These are phyloP conservation scores for Australoheros facetus DNA, from an alignment of 2,797 vertebrate genomes.

Conservation along the genomic window DNA sequence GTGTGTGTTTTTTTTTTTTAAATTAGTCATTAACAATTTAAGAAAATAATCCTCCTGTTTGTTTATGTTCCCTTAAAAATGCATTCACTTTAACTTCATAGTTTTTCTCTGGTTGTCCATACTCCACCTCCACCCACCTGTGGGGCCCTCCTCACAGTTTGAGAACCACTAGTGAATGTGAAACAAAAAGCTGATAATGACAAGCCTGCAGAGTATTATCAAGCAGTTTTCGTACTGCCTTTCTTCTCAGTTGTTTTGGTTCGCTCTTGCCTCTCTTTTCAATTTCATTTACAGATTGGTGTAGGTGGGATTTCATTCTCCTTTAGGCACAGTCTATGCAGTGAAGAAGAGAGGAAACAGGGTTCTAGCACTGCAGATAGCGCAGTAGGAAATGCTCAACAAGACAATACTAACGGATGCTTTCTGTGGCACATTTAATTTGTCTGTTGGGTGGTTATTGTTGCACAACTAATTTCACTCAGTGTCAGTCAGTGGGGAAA, in stretches of 20 bases:
- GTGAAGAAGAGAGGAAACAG: neutral
- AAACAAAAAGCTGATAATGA: neutral
- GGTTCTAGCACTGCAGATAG: neutral
- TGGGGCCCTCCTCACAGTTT: neutral
- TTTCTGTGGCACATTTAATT: neutral
- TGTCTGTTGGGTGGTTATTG: neutral
- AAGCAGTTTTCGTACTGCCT: neutral
- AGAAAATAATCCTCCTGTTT: neutral
- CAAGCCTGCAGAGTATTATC: neutral
- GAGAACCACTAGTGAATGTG: neutral
- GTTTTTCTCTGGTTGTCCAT: neutral
- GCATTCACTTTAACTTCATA: neutral
- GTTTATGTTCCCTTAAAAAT: neutral
- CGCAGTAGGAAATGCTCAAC: neutral
- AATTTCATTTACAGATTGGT: neutral
- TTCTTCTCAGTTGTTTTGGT: neutral
- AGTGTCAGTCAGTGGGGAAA: neutral
- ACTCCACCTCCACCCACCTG: neutral
- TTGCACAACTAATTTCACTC: neutral
- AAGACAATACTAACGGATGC: neutral
- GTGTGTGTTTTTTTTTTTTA: neutral
- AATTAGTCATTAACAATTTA: neutral
- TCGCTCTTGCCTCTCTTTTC: neutral
- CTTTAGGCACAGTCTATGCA: neutral
- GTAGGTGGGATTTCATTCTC: conserved; percentile 3